Base-by-base conservation (phyloP, 2,797 vertebrate genomes). In the Pipistrellus pygmaeus region DNA sequence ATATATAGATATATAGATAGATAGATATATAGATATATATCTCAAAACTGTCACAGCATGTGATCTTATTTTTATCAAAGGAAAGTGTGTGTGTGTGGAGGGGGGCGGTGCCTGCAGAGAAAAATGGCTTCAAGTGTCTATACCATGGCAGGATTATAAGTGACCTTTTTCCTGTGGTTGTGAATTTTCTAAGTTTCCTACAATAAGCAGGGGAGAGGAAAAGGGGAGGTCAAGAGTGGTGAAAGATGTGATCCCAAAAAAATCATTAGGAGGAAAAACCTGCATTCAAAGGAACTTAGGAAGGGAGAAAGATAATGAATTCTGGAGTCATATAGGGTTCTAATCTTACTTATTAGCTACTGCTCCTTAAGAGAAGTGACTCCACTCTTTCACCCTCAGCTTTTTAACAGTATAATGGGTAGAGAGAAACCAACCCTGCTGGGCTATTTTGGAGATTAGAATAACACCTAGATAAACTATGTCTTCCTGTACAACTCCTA, bases 371-470 rank as follows among this genome's bases (percentile, higher is more conserved):
- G 55, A 76, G 88, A 71, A 62, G 25, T 64, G 76, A 60, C 6
- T 73, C 32, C 25, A 5, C 4, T 68, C 76, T 75, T 82, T 83
- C 51, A 84, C 41, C 1, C 57, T 83, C 46, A 46, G 35, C 38
- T 88, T 78, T 51, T 46, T 88, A 82, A 78, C 0, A 75, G 15
- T 30, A 89, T 91, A 81, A 48, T 66, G 20, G 51, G 11, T 72
- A 69, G 11, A 88, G 32, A 86, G 89, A 83, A 69, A 17, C 14
- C 14, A 66, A 30, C 30, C 8, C 92, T 85, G 55, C 18, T 84
- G 41, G 60, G 27, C 38, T 89, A 35, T 89, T 94, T 94, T 89
- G 72, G 94, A 89, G 48, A 62, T 27, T 71, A 72, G 57, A 85
- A 81, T 64, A 72, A 86, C 25, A 75, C 3, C 27, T 44, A 35